phyloP scores from a whole-genome alignment of 2,797 vertebrate genomes.

The Falco rusticolus region DNA sequence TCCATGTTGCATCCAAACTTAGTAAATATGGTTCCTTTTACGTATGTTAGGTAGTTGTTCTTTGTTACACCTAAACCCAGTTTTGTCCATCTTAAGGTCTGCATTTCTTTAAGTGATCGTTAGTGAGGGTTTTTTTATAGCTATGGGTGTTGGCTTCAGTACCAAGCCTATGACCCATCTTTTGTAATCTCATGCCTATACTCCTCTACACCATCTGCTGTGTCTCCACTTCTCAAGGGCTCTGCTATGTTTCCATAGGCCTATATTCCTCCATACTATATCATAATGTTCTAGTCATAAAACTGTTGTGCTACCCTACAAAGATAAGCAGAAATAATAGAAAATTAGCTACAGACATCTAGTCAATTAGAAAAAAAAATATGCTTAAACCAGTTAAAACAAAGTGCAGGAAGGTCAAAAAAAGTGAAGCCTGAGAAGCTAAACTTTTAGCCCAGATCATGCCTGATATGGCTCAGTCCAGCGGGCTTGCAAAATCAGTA shows the following conservation, averaged over 20 bases:
- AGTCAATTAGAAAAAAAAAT: neutral
- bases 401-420: neutral
- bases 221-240: neutral
- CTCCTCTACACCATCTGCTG: neutral
- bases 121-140: neutral
- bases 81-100: neutral
- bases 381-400: neutral
- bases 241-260: neutral
- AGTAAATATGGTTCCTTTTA: neutral
- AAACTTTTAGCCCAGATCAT: neutral
- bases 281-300: neutral
- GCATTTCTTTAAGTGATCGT: neutral
- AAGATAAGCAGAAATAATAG: neutral
- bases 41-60: neutral
- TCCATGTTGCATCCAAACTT: neutral
- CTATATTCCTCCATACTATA: neutral
- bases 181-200: neutral
- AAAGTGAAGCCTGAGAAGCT: neutral
- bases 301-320: neutral
- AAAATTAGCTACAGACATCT: neutral
- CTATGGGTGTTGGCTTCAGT: neutral
- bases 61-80: neutral
- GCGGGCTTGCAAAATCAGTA: neutral
- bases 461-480: neutral
- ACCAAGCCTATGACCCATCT: neutral